These are phyloP conservation scores for Chloroclysta siterata DNA, from an alignment of 2,888 invertebrate genomes.

Conservation along the genomic window DNA sequence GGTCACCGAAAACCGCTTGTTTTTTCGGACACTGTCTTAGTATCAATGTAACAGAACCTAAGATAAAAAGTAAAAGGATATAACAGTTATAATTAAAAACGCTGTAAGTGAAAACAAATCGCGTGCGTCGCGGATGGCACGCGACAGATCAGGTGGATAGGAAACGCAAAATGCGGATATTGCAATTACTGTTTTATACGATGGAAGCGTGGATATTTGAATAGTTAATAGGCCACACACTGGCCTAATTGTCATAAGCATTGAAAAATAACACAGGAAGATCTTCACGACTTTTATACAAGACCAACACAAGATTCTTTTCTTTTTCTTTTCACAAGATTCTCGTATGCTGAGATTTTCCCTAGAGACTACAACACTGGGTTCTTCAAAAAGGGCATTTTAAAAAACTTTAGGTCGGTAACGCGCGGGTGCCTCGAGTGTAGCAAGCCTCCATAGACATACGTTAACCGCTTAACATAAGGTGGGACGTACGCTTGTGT, in stretches of 20 bases:
- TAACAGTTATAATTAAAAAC: slow-evolving; percentile 8
- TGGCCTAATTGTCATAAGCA: neutral
- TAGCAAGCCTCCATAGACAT: too few species aligned
- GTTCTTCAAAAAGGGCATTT: too few species aligned
- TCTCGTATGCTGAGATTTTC: too few species aligned
- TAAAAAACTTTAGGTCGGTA: too few species aligned
- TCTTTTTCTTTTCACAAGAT: too few species aligned
- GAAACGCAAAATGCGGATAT: slow-evolving; percentile 22
- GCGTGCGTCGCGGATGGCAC: slow-evolving; percentile 20
- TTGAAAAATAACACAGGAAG: too few species aligned
- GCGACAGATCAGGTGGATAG: slow-evolving; percentile 17
- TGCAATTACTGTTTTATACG: slow-evolving; percentile 7
- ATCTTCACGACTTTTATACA: too few species aligned
- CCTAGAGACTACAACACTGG: too few species aligned
- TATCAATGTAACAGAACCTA: neutral
- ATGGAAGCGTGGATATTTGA: neutral
- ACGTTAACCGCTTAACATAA: too few species aligned
- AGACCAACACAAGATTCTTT: too few species aligned
- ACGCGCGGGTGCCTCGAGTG: too few species aligned
- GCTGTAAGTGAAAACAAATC: slow-evolving; percentile 26
- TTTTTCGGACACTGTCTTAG: neutral
- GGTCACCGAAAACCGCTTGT: neutral
- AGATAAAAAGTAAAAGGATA: slow-evolving; percentile 21
- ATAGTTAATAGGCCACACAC: slow-evolving; percentile 1
- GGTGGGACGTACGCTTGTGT: too few species aligned